A percentile compares a stretch with the other conserved stretches of the same genome.
phyloP scores from a whole-genome alignment of 2,797 vertebrate genomes.

The Clamator glandarius region DNA sequence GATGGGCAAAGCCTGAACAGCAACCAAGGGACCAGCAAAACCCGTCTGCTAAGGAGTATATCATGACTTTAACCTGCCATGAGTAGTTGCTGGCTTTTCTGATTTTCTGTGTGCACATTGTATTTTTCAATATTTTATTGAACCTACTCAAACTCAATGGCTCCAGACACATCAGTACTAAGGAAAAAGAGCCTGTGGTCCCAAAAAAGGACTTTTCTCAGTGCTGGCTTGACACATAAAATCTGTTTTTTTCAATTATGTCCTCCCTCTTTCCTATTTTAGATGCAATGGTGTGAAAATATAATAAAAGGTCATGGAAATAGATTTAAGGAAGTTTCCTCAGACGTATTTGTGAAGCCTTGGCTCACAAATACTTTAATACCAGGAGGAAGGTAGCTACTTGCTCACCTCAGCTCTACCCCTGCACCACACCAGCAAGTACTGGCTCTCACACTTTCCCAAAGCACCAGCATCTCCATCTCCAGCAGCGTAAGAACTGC shows the following conservation, averaged over 20 bases:
- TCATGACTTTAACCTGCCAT: neutral
- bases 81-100: neutral
- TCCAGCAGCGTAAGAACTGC: neutral
- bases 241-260: conserved; percentile 30
- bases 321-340: conserved; percentile 5
- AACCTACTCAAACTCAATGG: conserved; percentile 2
- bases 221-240: conserved; percentile 20
- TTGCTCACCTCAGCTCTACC: neutral
- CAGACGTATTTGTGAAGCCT: neutral
- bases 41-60: neutral
- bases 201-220: neutral
- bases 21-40: neutral
- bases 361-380: neutral
- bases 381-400: neutral
- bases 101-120: neutral
- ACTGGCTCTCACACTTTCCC: neutral
- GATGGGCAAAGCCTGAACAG: neutral
- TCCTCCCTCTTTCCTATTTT: conserved; percentile 13
- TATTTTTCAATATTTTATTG: neutral
- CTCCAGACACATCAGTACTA: neutral
- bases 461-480: neutral
- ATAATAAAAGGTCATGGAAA: neutral
- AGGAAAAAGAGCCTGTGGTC: conserved; percentile 21
- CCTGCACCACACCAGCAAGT: accelerated
- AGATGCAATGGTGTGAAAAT: neutral